Percentiles rank a stretch among this genome's conserved stretches.
phyloP scores from a whole-genome alignment of 2,888 invertebrate genomes.

The Diachrysia chrysitis region DNA sequence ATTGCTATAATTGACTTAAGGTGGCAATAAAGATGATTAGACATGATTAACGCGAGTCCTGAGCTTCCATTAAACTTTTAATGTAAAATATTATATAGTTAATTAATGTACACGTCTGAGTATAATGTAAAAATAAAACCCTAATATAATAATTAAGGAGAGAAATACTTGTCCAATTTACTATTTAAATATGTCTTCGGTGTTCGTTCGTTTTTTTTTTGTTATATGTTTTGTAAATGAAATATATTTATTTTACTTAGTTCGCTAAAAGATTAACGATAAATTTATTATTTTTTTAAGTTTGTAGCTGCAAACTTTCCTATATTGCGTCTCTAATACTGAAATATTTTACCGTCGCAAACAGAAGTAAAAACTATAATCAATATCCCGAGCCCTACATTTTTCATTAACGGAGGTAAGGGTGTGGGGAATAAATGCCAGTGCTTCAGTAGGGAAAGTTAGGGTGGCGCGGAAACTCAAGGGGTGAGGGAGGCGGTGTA shows the following conservation, averaged over 20 bases:
- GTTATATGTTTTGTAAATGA: not conserved
- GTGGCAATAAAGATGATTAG: slow-evolving; percentile 63
- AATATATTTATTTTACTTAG: slow-evolving; percentile 14
- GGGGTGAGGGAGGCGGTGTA: slow-evolving; percentile 67
- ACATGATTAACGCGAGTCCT: slow-evolving; percentile 47
- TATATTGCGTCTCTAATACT: slow-evolving; percentile 35
- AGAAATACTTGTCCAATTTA: too few relatives aligned
- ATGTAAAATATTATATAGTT: slow-evolving; percentile 15
- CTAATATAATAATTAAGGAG: too few relatives aligned
- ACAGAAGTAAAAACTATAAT: slow-evolving; percentile 66
- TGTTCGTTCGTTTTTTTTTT: too few relatives aligned
- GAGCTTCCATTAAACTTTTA: slow-evolving; percentile 26
- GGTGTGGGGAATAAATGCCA: slow-evolving; percentile 83
- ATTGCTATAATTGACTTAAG: slow-evolving; percentile 77
- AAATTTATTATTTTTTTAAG: slow-evolving; percentile 34
- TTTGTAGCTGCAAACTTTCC: slow-evolving; percentile 51
- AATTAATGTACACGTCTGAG: not conserved
- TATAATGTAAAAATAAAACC: not conserved
- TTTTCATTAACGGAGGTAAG: slow-evolving; percentile 80
- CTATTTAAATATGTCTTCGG: too few relatives aligned
- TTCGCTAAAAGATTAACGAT: slow-evolving; percentile 29
- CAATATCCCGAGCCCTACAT: slow-evolving; percentile 75
- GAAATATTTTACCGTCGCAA: slow-evolving; percentile 50
- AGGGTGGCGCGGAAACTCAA: slow-evolving; percentile 67
- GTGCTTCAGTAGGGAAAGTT: slow-evolving; percentile 75